These are phyloP conservation scores for western clawed frog (Xenopus tropicalis) DNA, from an alignment of 2,113 vertebrate genomes.

Conservation along the genomic window UCB_Xtro_10.0 CM004449.2:42654001-42654500, in stretches of 20 bases:
- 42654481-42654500: constrained; percentile 43
- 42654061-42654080: too few relatives aligned
- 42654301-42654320: constrained; percentile 56
- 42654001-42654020: too few relatives aligned
- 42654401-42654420: constrained; percentile 41
- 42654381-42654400: constrained; percentile 44
- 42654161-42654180: constrained; percentile 51
- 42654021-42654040: too few relatives aligned
- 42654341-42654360: constrained; percentile 49
- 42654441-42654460: constrained; percentile 31
- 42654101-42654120: too few relatives aligned
- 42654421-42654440: constrained; percentile 39
- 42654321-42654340: constrained; percentile 55
- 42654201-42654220: constrained; percentile 55
- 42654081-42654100: too few relatives aligned
- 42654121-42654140: background rate
- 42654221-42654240: constrained; percentile 64
- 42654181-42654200: constrained; percentile 52
- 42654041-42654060: too few relatives aligned
- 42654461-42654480: constrained; percentile 44
- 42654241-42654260: constrained; percentile 62
- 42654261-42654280: constrained; percentile 65
- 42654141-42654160: constrained; percentile 56
- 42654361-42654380: constrained; percentile 27
- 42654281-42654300: constrained; percentile 61